phyloP scores from a whole-genome alignment of 2,888 invertebrate species.

The Andrena praecox region DNA sequence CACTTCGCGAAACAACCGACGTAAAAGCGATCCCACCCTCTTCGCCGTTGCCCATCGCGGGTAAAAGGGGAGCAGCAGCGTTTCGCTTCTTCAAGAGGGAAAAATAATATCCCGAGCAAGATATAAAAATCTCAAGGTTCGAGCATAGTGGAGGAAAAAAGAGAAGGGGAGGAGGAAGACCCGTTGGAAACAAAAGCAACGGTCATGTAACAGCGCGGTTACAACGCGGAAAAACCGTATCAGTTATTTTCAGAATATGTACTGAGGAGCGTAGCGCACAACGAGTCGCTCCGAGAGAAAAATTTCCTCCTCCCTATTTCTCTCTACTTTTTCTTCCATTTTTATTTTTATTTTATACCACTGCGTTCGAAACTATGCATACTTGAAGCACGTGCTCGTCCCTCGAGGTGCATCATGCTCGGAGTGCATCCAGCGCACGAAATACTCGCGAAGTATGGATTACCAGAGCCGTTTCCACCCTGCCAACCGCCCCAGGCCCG shows the following conservation, averaged over 20 bases:
- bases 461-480: constrained; percentile 55
- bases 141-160: background rate
- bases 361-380: background rate
- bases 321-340: background rate
- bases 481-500: no score
- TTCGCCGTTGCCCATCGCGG: background rate
- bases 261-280: background rate
- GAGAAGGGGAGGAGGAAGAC: background rate
- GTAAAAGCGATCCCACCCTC: background rate
- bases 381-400: background rate
- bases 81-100: constrained; percentile 15
- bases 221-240: constrained; percentile 35
- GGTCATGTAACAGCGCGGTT: constrained; percentile 31
- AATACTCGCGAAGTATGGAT: constrained; percentile 74
- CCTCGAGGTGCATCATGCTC: background rate
- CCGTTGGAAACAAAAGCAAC: constrained; percentile 23
- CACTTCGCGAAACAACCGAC: background rate
- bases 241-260: constrained; percentile 34
- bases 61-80: background rate
- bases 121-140: constrained; percentile 8
- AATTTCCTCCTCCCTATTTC: background rate
- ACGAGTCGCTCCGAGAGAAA: constrained; percentile 14
- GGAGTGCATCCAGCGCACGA: constrained; percentile 67
- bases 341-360: constrained; percentile 4
- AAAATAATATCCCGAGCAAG: constrained; percentile 22